Conservation (phyloP, 2,797 vertebrate genomes). For the Mormyrops attenuatus region DNA sequence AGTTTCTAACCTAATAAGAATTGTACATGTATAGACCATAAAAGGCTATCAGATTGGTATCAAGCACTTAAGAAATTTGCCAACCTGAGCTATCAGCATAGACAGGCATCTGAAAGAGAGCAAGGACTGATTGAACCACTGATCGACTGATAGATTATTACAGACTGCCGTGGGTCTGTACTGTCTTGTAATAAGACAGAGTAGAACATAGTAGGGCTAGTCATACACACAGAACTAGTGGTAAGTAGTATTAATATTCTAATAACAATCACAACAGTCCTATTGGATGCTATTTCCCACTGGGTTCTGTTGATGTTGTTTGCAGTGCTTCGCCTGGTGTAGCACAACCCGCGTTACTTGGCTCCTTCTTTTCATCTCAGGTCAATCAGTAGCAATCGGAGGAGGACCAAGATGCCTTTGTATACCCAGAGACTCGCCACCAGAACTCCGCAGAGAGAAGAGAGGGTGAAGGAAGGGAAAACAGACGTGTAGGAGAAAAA, state of each 20-base stretch:
- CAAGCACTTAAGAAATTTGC: constrained; percentile 60
- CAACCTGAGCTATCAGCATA: constrained; percentile 57
- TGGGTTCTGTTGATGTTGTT: background rate
- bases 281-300: background rate
- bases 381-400: background rate
- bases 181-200: constrained; percentile 47
- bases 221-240: constrained; percentile 47
- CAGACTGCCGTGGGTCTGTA: constrained; percentile 35
- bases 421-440: background rate
- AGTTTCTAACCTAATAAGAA: constrained; percentile 54
- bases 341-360: background rate
- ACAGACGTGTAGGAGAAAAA: constrained; percentile 40
- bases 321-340: background rate
- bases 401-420: background rate
- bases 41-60: constrained; percentile 83
- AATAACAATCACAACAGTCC: constrained; percentile 38
- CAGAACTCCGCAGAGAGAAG: background rate
- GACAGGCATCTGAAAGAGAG: constrained; percentile 45
- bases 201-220: constrained; percentile 40
- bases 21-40: constrained; percentile 81
- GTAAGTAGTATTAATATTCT: constrained; percentile 47
- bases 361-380: background rate
- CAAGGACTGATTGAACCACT: constrained; percentile 46
- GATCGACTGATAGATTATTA: constrained; percentile 48
- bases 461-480: constrained; percentile 18